Base-by-base conservation (phyloP, 2,797 vertebrate genomes). In the Mionectes olivaceus region DNA sequence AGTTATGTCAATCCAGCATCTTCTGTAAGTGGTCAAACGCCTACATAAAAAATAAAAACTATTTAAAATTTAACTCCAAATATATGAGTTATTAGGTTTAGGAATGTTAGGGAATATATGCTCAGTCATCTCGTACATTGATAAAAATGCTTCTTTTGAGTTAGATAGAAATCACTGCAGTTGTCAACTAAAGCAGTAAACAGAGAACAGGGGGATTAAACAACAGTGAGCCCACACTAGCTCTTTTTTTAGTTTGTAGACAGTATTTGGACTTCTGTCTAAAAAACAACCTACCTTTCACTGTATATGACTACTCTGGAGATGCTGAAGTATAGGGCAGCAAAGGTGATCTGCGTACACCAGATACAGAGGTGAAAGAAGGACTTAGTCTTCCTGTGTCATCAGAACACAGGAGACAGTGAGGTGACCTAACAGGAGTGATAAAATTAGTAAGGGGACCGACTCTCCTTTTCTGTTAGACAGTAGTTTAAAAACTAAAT, bases 331-430 rank as follows among this genome's bases (percentile, higher is more conserved):
- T 27, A n/a, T 2, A 75, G 55, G 43, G 16, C 53, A 86, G n/a
- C n/a, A 90, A 78, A 90, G 50, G 73, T 75, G 87, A 91, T 41
- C 28, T 53, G 69, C 83, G 55, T 55, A 91, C 55, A 88, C 11
- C 76, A 83, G 65, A 57, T 15, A 65, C 7, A 71, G 69, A 65
- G 65, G 46, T 13, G 22, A 78, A 77, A 91, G 79, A 60, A 85
- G 61, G 71, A 83, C 53, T 92, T 63, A 32, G 18, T 78, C 53
- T 52, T 87, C 82, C 55, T 50, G 14, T 83, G 80, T 94, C 91
- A 94, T 91, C 91, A 86, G 61, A 90, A 94, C 25, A 44, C 47
- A 84, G 60, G 60, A 84, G 86, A 55, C 79, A 63, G 46, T 13
- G 59, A 76, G 53, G 61, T 57, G 43, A 93, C 57, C 79, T 86